phyloP scores from a whole-genome alignment of 2,113 vertebrate genomes.

The Cyanistes caeruleus region DNA sequence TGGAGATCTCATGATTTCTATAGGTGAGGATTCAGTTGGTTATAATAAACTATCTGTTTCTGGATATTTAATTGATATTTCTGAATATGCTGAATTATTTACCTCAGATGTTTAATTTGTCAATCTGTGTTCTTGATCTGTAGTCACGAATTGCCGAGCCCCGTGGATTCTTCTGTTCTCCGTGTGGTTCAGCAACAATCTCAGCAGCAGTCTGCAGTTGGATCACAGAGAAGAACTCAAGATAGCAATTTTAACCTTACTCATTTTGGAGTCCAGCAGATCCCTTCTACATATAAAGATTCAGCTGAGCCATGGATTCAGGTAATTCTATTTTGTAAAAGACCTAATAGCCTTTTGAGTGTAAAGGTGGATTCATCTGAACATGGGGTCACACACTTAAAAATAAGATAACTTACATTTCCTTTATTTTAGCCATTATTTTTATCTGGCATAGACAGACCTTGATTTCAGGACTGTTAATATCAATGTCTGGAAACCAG shows the following conservation, averaged over 20 bases:
- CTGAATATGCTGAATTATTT: neutral
- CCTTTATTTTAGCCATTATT: neutral
- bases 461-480: neutral
- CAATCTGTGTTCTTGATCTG: neutral
- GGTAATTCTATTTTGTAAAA: constrained; percentile 63
- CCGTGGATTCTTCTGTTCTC: constrained; percentile 78
- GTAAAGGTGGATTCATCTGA: neutral
- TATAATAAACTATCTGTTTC: neutral
- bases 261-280: constrained; percentile 86
- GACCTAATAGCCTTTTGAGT: neutral
- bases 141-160: constrained; percentile 83
- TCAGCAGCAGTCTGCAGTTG: constrained; percentile 61
- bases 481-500: neutral
- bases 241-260: constrained; percentile 83
- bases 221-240: constrained; percentile 74
- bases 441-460: neutral
- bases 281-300: constrained; percentile 83
- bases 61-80: neutral
- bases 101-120: neutral
- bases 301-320: constrained; percentile 91
- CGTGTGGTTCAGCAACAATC: constrained; percentile 74
- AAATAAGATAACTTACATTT: neutral
- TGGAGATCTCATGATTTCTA: constrained; percentile 91
- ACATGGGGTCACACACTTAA: neutral
- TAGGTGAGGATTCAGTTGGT: constrained; percentile 74